These are phyloP conservation scores for Lacerta viridis DNA, from an alignment of 2,797 vertebrate species.

Conservation along the genomic window DNA sequence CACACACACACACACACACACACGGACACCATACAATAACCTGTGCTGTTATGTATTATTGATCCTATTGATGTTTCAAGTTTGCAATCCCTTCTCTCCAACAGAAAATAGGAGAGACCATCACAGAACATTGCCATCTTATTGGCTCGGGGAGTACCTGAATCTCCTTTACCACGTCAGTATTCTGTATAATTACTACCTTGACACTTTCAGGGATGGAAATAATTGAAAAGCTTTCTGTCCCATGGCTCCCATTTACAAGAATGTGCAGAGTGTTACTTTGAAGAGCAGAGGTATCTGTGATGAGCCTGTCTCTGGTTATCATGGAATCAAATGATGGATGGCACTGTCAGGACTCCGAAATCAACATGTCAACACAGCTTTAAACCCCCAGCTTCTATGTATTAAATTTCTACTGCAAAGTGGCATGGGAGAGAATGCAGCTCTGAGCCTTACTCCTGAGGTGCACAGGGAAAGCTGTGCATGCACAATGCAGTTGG, in stretches of 20 bases:
- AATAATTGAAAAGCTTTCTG: neutral
- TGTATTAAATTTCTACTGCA: neutral
- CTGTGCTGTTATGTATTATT: no score
- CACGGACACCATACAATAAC: no score
- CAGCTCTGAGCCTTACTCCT: neutral
- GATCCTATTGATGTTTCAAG: neutral
- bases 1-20: no score
- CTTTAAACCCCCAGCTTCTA: neutral
- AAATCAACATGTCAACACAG: neutral
- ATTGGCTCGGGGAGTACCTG: no score
- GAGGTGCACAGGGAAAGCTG: neutral
- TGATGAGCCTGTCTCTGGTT: neutral
- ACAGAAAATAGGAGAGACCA: neutral
- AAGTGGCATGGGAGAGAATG: neutral
- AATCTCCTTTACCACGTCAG: neutral
- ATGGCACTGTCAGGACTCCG: slow-evolving; percentile 4
- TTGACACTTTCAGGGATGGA: no score
- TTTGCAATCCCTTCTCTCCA: neutral
- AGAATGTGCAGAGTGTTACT: neutral
- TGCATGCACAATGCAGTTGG: neutral
- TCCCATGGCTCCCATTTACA: neutral
- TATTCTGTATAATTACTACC: neutral
- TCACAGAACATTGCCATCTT: neutral
- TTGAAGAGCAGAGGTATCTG: neutral
- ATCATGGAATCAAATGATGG: slow-evolving; percentile 7